Percentiles rank a stretch among this genome's conserved stretches.
Conservation (phyloP, 1,140 invertebrate species). For the Caenorhabditis tropicalis region DNA sequence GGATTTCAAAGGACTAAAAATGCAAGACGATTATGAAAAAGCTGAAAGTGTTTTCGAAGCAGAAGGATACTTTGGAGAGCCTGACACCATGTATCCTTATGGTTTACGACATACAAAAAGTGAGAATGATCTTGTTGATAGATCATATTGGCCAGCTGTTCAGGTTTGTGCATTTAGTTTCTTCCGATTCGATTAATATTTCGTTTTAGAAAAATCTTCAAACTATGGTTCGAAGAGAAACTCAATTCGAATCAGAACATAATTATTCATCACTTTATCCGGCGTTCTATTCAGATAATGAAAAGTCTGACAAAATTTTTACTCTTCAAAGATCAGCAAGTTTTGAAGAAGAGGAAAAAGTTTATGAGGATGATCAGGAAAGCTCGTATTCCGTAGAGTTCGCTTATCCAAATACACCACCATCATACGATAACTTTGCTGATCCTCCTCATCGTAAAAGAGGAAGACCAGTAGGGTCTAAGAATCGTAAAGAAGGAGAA, state of each 20-base stretch:
- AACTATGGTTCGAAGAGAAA: not conserved
- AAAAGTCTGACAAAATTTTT: too few species aligned
- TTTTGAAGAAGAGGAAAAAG: not conserved
- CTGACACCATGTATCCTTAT: not conserved
- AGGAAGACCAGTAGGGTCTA: not conserved
- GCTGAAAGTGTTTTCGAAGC: not conserved
- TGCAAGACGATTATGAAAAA: not conserved
- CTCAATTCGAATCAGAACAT: too few species aligned
- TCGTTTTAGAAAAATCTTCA: conserved; percentile 15
- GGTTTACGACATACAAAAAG: not conserved
- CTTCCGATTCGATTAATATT: not conserved
- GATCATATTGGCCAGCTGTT: not conserved
- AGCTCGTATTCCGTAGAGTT: not conserved
- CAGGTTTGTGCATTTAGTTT: not conserved
- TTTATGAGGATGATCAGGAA: not conserved
- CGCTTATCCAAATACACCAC: not conserved
- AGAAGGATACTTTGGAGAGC: not conserved
- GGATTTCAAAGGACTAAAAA: not conserved
- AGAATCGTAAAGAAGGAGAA: not conserved
- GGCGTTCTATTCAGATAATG: too few species aligned
- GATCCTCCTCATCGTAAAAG: not conserved
- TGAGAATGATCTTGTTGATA: not conserved
- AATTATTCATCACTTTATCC: too few species aligned
- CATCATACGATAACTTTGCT: not conserved
- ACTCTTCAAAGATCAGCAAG: too few species aligned